A percentile compares a stretch with the other conserved stretches of the same genome.
These are phyloP conservation scores for Drosophila pegasa DNA, from an alignment of 2,888 invertebrate species.

Conservation along the genomic window DNA sequence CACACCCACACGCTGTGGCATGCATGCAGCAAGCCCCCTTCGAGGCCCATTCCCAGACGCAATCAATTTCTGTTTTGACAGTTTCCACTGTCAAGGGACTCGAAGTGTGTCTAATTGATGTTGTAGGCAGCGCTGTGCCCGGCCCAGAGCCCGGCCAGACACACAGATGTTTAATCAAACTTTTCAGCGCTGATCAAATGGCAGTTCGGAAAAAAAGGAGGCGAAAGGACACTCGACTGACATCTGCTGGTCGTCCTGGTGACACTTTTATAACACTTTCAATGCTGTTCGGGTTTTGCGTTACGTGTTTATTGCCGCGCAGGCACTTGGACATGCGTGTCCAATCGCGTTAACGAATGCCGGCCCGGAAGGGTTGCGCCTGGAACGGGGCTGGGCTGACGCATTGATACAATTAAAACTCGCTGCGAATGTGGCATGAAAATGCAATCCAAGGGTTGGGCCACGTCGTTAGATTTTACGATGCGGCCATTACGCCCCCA, in stretches of 20 bases:
- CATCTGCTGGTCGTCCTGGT: slow-evolving; percentile 72
- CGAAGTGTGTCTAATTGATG: slow-evolving; percentile 78
- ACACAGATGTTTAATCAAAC: slow-evolving; percentile 37
- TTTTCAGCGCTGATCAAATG: slow-evolving; percentile 55
- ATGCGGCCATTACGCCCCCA: slow-evolving; percentile 46
- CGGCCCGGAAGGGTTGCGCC: slow-evolving; percentile 62
- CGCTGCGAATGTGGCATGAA: slow-evolving; percentile 70
- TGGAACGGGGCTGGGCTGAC: slow-evolving; percentile 21
- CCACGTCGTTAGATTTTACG: slow-evolving; percentile 75
- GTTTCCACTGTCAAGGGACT: slow-evolving; percentile 65
- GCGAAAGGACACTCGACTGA: slow-evolving; percentile 34
- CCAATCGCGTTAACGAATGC: slow-evolving; percentile 75
- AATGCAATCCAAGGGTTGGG: slow-evolving; percentile 76
- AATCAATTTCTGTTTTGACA: slow-evolving; percentile 81
- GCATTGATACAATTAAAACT: slow-evolving; percentile 76
- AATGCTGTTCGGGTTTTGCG: slow-evolving; percentile 56
- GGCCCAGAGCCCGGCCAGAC: slow-evolving; percentile 7
- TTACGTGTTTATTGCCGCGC: slow-evolving; percentile 80
- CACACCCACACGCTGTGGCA: slow-evolving; percentile 47
- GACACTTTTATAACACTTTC: slow-evolving; percentile 76
- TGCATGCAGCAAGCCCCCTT: slow-evolving; percentile 9
- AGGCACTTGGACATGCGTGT: slow-evolving; percentile 80
- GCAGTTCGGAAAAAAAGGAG: slow-evolving; percentile 27
- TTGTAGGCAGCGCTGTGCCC: slow-evolving; percentile 20
- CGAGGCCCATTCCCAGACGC: slow-evolving; percentile 59